Base-by-base conservation (phyloP, 2,113 vertebrate genomes). In the Chrysochloris asiatica region DNA sequence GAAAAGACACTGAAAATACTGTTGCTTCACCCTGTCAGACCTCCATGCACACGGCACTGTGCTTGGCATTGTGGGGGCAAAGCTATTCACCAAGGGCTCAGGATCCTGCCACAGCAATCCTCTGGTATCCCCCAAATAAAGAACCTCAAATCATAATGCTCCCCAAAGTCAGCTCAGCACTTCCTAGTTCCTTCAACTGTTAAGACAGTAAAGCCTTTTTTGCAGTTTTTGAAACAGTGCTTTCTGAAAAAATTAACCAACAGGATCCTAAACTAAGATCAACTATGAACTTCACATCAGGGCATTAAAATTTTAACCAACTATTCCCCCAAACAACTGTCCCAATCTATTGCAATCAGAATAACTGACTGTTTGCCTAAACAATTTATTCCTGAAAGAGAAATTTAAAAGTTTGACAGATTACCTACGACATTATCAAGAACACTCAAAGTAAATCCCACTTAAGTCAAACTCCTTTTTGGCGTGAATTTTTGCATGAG, bases 381-480 rank as follows among this genome's bases (percentile, higher is more conserved):
- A 86, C 22, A 59, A 59, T 24, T 59, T 59, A 59, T 26, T 33
- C 8, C 4, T 45, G 47, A 84, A 67, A 59, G 33, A 63, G 30
- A 83, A 86, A 78, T 52, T 43, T 45, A 47, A 38, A 83, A 56
- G 13, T 77, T 80, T 13, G 36, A 85, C 84, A 92, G 71, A 54
- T 85, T 77, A 81, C 43, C 17, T 78, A 73, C 43, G 71, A 77
- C 22, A 54, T 50, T 48, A 80, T 65, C 43, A 19, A 13, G 79
- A 73, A 8, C 43, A 67, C 48, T 78, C 43, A 85, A 83, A 41
- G 45, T 67, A 76, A 90, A 89, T 65, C 80, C 86, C 54, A 79
- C 36, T 79, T 56, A 38, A 48, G 19, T 12, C 30, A 56, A 82
- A 86, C 6, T 4, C 14, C 63, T 73, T 59, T 82, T 69, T 56